phyloP scores from a whole-genome alignment of 2,797 vertebrate genomes.

The Varecia variegata region DNA sequence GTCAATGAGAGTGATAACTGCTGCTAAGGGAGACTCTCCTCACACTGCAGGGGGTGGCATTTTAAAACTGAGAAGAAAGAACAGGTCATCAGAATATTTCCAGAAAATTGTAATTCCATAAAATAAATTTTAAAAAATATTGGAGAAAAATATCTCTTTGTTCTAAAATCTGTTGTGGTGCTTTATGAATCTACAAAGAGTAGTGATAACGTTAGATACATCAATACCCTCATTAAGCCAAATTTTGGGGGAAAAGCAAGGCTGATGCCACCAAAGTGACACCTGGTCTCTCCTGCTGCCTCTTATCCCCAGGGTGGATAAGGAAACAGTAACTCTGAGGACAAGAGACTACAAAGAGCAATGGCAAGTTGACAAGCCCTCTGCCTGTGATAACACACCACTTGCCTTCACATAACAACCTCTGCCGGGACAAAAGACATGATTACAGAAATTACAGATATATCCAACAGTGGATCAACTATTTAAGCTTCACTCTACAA shows the following conservation, averaged over 20 bases:
- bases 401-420: not conserved
- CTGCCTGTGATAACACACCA: not conserved
- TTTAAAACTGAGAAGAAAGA: conserved; percentile 1
- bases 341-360: not conserved
- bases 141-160: not conserved
- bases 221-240: not conserved
- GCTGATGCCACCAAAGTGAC: not conserved
- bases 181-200: not conserved
- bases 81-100: not conserved
- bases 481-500: not conserved
- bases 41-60: not conserved
- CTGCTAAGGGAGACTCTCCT: not conserved
- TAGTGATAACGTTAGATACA: not conserved
- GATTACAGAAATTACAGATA: not conserved
- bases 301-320: not conserved
- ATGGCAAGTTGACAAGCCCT: not conserved
- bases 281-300: not conserved
- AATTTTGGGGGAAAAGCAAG: not conserved
- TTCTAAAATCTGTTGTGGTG: not conserved
- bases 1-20: not conserved
- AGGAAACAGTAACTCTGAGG: not conserved
- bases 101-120: not conserved
- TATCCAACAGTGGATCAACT: not conserved
- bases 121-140: not conserved
- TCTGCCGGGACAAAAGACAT: not conserved